Conservation (phyloP, 2,113 vertebrate species). For the Vidua chalybeata region DNA sequence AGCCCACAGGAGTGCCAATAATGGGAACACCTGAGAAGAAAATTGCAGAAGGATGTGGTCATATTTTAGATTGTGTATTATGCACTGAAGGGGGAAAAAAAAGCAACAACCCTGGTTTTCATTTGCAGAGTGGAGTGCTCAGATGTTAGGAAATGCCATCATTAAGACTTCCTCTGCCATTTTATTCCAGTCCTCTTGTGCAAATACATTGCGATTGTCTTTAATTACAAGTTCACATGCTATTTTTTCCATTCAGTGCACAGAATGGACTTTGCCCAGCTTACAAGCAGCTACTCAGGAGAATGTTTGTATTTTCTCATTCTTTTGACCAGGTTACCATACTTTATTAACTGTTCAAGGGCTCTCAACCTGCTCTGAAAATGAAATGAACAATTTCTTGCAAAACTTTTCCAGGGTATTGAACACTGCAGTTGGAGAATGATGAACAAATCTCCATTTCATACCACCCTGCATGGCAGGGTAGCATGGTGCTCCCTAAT, state of each 20-base stretch:
- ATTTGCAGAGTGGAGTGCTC: neutral
- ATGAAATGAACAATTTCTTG: neutral
- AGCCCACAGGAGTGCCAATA: neutral
- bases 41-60: slow-evolving; percentile 14
- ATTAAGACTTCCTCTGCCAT: neutral
- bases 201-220: neutral
- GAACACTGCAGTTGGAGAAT: neutral
- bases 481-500: neutral
- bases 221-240: neutral
- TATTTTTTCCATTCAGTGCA: neutral
- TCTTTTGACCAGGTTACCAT: neutral
- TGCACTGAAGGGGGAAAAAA: neutral
- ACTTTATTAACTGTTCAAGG: neutral
- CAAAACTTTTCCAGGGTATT: neutral
- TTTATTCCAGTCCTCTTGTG: neutral
- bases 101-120: neutral
- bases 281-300: neutral
- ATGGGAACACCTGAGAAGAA: slow-evolving; percentile 47
- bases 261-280: neutral
- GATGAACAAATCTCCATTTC: neutral
- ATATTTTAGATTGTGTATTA: neutral
- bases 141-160: slow-evolving; percentile 23
- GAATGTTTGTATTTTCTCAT: slow-evolving; percentile 1
- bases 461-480: neutral
- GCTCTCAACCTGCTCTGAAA: neutral